Evolutionary conservation across 2,888 invertebrate species (phyloP), one percentile per base, ranked within the genome.

Genomic region (Lycia hirtaria): DNA sequence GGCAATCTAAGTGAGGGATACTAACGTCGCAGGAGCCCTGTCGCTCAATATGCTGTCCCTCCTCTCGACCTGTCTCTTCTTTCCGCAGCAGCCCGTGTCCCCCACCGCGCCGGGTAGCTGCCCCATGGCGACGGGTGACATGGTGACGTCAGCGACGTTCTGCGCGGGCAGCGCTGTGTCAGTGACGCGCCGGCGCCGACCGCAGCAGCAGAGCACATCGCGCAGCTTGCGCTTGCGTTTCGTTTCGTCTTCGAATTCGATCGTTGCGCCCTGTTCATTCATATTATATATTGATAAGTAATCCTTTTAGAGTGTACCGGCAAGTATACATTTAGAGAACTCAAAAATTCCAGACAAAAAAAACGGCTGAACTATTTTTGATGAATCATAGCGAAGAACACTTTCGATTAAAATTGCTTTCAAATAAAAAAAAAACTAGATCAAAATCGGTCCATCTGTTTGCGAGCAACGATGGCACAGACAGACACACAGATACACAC

Each of bases 31-130:
- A 3, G 91, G 85, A 26, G 88, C 81, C 12, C 92, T 81, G 58
- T 91, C 93, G 62, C 93, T 93, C 28, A 93, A 69, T 72, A 87
- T 93, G 72, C 93, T 94, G 75, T 93, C 94, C 15, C 92, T 85
- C 70, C 91, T 88, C 64, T 88, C 93, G 0, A 83, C 83, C 35
- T 89, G 76, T 17, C 84, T 75, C 62, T 84, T 88, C 68, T 88
- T 71, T 1, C 90, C 90, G 38, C 91, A 92, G 71, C 91, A 91
- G 33, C 89, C 87, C 0, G 81, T 68, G 32, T 86, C 85, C 20
- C 69, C 75, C 0, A 78, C 83, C 1, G 78, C 79, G 1, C 80
- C 73, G 0, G 84, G 80, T 37, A 75, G 5, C 14, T 12, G 38
- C 38, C 22, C 5, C 38, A 2, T 2, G 28, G 28, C 28, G 68